Percentiles rank a stretch among this genome's conserved stretches.
phyloP scores from a whole-genome alignment of 2,888 invertebrate species.

The Seira ritae region DNA sequence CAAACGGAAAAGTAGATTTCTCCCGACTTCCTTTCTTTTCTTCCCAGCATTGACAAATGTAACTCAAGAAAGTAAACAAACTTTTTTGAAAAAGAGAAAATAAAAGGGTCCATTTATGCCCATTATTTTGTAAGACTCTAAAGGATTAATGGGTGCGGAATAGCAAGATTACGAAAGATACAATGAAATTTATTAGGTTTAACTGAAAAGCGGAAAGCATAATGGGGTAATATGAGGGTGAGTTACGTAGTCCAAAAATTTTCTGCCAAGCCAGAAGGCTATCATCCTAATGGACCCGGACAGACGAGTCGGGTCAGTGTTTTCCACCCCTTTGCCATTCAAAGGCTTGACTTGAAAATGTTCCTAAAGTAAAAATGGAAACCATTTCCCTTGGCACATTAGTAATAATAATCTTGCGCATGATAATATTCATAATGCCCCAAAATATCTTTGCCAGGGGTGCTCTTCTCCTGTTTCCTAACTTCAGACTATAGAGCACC shows the following conservation, averaged over 20 bases:
- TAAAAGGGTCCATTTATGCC: background rate
- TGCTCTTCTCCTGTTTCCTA: too few relatives aligned
- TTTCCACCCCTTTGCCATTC: conserved; percentile 21
- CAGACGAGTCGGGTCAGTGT: conserved; percentile 59
- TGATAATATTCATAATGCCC: too few relatives aligned
- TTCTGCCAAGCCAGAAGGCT: conserved; percentile 46
- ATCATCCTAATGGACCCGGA: conserved; percentile 71
- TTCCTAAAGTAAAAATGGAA: too few relatives aligned
- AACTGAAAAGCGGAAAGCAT: conserved; percentile 73
- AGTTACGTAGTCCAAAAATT: conserved; percentile 73
- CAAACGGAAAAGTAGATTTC: conserved; percentile 5
- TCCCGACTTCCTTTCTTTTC: background rate
- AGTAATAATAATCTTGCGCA: too few relatives aligned
- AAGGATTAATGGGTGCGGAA: conserved; percentile 57
- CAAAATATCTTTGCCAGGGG: too few relatives aligned
- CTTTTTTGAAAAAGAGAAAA: conserved; percentile 23
- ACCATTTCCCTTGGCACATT: too few relatives aligned
- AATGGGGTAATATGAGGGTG: conserved; percentile 73
- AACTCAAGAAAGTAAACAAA: background rate
- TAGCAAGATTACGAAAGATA: conserved; percentile 68
- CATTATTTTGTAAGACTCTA: conserved; percentile 34
- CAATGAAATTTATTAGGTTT: conserved; percentile 72
- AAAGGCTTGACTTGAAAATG: too few relatives aligned
- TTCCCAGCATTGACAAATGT: background rate
- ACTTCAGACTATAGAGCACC: too few relatives aligned